phyloP scores from a whole-genome alignment of 2,888 invertebrate genomes.

The Sphaeridia pumilis region DNA sequence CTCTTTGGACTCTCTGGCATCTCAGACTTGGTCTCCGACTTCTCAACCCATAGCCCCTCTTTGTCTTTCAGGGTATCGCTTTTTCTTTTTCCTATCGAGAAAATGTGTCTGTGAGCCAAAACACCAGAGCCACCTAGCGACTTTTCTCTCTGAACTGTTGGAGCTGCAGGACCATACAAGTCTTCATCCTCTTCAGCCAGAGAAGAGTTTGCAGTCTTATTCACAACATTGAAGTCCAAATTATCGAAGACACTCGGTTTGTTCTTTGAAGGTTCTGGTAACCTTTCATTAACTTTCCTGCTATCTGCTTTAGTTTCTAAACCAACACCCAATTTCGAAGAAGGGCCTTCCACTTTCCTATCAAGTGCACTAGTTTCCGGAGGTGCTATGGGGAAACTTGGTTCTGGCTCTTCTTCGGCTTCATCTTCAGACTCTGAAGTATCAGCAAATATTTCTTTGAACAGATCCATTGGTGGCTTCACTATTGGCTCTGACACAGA shows the following conservation, averaged over 20 bases:
- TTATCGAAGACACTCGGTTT: not conserved
- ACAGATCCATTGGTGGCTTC: slow-evolving; percentile 30
- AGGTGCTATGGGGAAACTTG: not conserved
- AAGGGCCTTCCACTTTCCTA: not conserved
- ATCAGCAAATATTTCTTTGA: slow-evolving; percentile 35
- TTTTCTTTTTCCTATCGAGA: not conserved
- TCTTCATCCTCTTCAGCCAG: not conserved
- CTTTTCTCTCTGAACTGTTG: not conserved
- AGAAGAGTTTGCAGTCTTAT: not conserved
- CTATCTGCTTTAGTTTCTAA: not conserved
- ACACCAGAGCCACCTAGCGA: not conserved
- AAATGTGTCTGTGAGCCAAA: not conserved
- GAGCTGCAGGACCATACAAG: not conserved
- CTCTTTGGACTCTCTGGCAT: not conserved
- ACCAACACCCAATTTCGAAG: too few species aligned
- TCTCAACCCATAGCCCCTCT: not conserved
- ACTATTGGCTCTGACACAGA: not conserved
- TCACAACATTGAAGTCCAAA: not conserved
- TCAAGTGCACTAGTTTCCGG: not conserved
- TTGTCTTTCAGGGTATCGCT: not conserved
- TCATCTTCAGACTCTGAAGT: slow-evolving; percentile 28
- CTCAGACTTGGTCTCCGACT: not conserved
- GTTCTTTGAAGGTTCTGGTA: too few species aligned
- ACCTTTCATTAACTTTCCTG: not conserved
- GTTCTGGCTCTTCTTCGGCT: not conserved